A percentile compares a stretch with the other conserved stretches of the same genome.
Evolutionary conservation across 2,888 invertebrate genomes (phyloP).

Genomic region (Koerneria pararmatus): DNA sequence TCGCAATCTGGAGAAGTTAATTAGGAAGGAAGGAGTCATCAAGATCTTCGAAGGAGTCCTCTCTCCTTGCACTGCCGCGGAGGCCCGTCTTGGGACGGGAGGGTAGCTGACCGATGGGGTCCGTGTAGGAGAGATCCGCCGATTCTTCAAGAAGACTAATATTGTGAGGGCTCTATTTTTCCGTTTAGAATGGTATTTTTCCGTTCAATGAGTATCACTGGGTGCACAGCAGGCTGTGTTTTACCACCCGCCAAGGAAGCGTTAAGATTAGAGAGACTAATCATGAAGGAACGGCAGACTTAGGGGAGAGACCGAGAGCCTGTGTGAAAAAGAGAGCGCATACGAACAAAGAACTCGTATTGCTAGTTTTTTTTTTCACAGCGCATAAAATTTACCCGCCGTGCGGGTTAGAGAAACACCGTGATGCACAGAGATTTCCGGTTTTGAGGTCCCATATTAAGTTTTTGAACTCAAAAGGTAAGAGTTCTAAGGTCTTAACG

Average conservation of each 20-base stretch:
- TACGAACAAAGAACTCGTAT: too few species aligned
- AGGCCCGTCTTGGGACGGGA: conserved; percentile 62
- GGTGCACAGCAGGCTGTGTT: neutral
- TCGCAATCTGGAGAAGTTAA: too few species aligned
- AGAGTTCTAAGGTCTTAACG: too few species aligned
- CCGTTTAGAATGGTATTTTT: neutral
- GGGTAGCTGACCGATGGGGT: conserved; percentile 63
- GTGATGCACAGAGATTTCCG: too few species aligned
- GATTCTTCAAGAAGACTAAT: conserved; percentile 28
- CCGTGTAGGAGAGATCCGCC: conserved; percentile 61
- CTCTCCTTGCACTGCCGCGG: conserved; percentile 62
- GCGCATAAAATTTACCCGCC: neutral
- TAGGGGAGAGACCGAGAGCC: too few species aligned
- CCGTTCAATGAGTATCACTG: neutral
- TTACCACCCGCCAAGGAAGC: too few species aligned
- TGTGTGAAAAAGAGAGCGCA: too few species aligned
- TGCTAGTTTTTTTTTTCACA: neutral
- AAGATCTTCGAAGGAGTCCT: conserved; percentile 74
- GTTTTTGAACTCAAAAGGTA: too few species aligned
- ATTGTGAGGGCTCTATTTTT: neutral
- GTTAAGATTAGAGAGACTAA: too few species aligned
- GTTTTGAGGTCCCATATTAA: too few species aligned
- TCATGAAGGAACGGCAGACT: too few species aligned
- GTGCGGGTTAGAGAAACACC: too few species aligned
- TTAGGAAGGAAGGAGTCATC: conserved; percentile 74